These are phyloP conservation scores for Caenorhabditis inopinata DNA, from an alignment of 1,140 invertebrate species.

Conservation along the genomic window DNA sequence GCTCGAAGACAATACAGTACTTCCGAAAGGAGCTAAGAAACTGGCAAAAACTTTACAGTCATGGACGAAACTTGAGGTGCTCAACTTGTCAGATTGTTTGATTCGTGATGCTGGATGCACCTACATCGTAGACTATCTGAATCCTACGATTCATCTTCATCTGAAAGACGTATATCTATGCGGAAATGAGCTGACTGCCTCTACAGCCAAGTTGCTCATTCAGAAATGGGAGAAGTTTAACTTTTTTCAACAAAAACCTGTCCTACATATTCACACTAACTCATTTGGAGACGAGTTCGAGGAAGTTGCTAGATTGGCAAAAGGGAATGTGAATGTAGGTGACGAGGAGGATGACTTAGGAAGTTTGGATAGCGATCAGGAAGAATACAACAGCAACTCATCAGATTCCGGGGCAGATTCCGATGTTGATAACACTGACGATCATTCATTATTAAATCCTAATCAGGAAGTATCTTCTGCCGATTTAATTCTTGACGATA, in stretches of 20 bases:
- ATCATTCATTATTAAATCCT: neutral
- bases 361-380: constrained; percentile 15
- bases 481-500: constrained; percentile 47
- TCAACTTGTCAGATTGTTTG: constrained; percentile 42
- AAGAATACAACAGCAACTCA: constrained; percentile 9
- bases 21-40: constrained; percentile 73
- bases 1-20: constrained; percentile 90
- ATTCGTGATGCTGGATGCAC: constrained; percentile 34
- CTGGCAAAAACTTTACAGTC: constrained; percentile 18
- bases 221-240: neutral
- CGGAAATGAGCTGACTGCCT: neutral
- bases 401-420: too few species aligned
- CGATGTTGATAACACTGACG: constrained; percentile 31
- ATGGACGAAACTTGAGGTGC: constrained; percentile 34
- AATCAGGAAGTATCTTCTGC: neutral
- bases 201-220: neutral
- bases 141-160: neutral
- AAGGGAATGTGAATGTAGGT: neutral
- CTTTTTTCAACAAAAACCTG: neutral
- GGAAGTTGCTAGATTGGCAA: neutral
- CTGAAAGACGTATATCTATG: neutral
- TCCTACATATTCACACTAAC: neutral
- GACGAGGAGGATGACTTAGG: constrained; percentile 1
- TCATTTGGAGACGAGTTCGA: neutral
- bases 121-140: constrained; percentile 20